These are phyloP conservation scores for Ostrea denselamellosa DNA, from an alignment of 1,140 invertebrate genomes.

Conservation along the genomic window DNA sequence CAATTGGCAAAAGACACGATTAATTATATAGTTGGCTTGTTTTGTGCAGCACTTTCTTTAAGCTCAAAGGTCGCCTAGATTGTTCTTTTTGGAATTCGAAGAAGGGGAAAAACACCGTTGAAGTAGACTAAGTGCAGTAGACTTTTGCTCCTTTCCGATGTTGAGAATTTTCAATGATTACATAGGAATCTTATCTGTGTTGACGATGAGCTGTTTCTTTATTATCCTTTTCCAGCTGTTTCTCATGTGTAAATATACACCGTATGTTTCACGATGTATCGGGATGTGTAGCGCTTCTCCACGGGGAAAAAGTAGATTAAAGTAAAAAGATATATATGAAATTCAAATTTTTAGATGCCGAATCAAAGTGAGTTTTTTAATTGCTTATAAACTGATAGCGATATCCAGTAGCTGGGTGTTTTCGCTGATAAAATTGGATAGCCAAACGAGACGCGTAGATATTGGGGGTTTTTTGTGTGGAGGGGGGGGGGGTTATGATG, in stretches of 20 bases:
- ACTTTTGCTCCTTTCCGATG: background rate
- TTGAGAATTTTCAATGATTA: background rate
- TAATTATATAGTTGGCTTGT: background rate
- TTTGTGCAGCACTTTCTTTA: background rate
- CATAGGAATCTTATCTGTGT: background rate
- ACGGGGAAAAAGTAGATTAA: background rate
- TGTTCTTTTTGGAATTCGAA: background rate
- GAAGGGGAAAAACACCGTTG: background rate
- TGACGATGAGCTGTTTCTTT: background rate
- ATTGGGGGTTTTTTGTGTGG: too few relatives aligned
- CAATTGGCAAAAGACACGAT: background rate
- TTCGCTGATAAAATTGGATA: too few relatives aligned
- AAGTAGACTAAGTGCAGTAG: background rate
- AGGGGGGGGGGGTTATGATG: too few relatives aligned
- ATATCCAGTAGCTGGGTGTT: too few relatives aligned
- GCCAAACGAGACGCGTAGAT: too few relatives aligned
- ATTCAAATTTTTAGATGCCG: too few relatives aligned
- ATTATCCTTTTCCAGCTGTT: slow-evolving; percentile 5
- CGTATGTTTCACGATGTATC: background rate
- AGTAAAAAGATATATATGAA: background rate
- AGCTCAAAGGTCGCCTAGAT: background rate
- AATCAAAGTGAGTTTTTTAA: too few relatives aligned
- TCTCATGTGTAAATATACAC: background rate
- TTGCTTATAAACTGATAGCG: too few relatives aligned
- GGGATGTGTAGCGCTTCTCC: background rate